Evolutionary conservation across 2,888 invertebrate species (phyloP).

Genomic region (Eupithecia centaureata): DNA sequence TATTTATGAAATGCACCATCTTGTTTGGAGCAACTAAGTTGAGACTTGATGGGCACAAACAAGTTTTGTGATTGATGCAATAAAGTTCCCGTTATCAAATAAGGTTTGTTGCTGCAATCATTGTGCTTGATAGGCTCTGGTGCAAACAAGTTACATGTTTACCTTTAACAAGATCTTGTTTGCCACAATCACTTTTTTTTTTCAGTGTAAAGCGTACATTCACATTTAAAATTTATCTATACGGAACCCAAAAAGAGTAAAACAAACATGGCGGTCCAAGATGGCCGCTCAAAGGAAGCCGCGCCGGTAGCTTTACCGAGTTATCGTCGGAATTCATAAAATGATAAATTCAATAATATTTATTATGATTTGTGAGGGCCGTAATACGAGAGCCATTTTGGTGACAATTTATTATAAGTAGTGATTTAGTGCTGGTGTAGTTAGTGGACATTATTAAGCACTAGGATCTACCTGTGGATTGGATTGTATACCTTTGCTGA

Average conservation of each 20-base stretch:
- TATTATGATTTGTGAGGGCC: slow-evolving; percentile 66
- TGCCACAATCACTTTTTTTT: too few species aligned
- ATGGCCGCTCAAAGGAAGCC: slow-evolving; percentile 78
- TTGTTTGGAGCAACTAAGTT: too few species aligned
- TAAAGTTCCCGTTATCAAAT: too few species aligned
- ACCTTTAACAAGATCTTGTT: too few species aligned
- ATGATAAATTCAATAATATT: slow-evolving; percentile 83
- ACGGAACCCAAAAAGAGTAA: slow-evolving; percentile 63
- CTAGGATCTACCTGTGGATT: background rate
- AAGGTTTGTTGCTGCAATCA: too few species aligned
- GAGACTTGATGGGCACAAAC: too few species aligned
- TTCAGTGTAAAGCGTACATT: slow-evolving; percentile 20
- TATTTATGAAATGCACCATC: too few species aligned
- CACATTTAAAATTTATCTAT: slow-evolving; percentile 44
- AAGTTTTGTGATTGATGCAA: too few species aligned
- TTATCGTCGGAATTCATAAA: slow-evolving; percentile 71
- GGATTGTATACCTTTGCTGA: background rate
- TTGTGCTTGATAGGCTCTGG: too few species aligned
- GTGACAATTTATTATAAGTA: slow-evolving; percentile 48
- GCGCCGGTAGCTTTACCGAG: slow-evolving; percentile 73
- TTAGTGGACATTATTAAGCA: slow-evolving; percentile 19
- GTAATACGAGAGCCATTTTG: slow-evolving; percentile 51
- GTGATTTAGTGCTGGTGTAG: slow-evolving; percentile 22
- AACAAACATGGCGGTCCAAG: slow-evolving; percentile 75
- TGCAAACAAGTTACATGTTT: too few species aligned